These are phyloP conservation scores for Drosophila mimica DNA, from an alignment of 2,888 invertebrate species.

Conservation along the genomic window DNA sequence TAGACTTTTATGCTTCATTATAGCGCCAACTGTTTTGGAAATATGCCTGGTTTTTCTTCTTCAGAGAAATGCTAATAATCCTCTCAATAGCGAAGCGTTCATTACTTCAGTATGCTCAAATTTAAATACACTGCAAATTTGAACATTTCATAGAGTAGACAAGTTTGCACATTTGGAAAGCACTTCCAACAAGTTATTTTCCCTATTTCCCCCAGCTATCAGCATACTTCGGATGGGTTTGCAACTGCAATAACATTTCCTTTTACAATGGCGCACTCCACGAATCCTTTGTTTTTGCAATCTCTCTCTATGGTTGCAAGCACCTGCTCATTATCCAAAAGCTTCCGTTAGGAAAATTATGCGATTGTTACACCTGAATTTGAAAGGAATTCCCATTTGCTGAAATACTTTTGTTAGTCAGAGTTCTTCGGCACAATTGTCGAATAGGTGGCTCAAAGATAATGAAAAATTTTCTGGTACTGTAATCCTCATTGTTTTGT, in stretches of 20 bases:
- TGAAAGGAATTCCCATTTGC: conserved; percentile 45
- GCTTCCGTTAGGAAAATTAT: conserved; percentile 64
- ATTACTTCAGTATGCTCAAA: background rate
- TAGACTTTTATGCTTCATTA: conserved; percentile 2
- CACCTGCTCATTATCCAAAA: conserved; percentile 66
- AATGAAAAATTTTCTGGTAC: conserved; percentile 9
- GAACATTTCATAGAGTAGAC: background rate
- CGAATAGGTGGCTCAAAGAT: conserved; percentile 33
- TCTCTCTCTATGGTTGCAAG: conserved; percentile 24
- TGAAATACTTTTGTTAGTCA: conserved; percentile 5
- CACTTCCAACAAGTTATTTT: background rate
- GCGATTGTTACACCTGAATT: conserved; percentile 49
- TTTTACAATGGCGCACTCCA: conserved; percentile 23
- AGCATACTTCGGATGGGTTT: conserved; percentile 2
- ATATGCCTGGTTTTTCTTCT: background rate
- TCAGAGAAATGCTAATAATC: background rate
- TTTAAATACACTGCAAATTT: background rate
- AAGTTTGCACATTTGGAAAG: background rate
- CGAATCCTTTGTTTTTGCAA: conserved; percentile 24
- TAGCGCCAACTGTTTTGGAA: background rate
- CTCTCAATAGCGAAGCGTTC: background rate
- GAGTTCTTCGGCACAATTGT: conserved; percentile 50
- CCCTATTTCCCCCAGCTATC: background rate
- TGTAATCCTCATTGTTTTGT: background rate
- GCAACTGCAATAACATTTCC: conserved; percentile 39